Percentiles rank a stretch among this genome's conserved stretches.
These are phyloP conservation scores for Scortum barcoo DNA, from an alignment of 2,113 vertebrate species.

Conservation along the genomic window DNA sequence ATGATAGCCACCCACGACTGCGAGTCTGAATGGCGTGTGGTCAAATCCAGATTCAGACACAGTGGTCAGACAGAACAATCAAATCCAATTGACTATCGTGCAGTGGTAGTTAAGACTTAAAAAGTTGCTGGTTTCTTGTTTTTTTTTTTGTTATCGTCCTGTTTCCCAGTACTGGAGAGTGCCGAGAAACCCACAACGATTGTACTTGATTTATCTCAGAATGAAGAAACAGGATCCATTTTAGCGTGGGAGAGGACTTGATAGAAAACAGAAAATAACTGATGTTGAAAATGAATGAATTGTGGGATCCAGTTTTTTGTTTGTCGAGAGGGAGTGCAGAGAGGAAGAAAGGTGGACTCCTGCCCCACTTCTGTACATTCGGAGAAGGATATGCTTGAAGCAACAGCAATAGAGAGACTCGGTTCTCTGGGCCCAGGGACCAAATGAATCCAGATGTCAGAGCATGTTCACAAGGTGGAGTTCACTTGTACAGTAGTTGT, in stretches of 20 bases:
- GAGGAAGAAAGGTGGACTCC: slow-evolving; percentile 49
- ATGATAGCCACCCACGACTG: slow-evolving; percentile 72
- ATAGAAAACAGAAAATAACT: slow-evolving; percentile 35
- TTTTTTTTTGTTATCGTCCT: slow-evolving; percentile 45
- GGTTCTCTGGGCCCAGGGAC: slow-evolving; percentile 64
- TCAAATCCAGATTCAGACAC: slow-evolving; percentile 53
- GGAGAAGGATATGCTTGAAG: slow-evolving; percentile 58
- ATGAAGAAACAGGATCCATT: slow-evolving; percentile 34
- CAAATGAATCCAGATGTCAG: slow-evolving; percentile 81
- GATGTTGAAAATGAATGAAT: slow-evolving; percentile 34
- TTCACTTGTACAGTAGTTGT: slow-evolving; percentile 76
- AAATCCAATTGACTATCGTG: slow-evolving; percentile 40
- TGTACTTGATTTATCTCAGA: slow-evolving; percentile 57
- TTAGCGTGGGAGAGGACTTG: slow-evolving; percentile 37
- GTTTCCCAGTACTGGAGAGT: slow-evolving; percentile 54
- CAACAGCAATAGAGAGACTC: slow-evolving; percentile 60
- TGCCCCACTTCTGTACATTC: slow-evolving; percentile 29
- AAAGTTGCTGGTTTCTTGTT: slow-evolving; percentile 47
- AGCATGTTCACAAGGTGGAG: slow-evolving; percentile 75
- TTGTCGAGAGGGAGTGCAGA: slow-evolving; percentile 31
- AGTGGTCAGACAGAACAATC: slow-evolving; percentile 61
- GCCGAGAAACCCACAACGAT: slow-evolving; percentile 45
- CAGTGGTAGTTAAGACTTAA: slow-evolving; percentile 42
- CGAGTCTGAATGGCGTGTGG: slow-evolving; percentile 62
- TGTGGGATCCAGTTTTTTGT: slow-evolving; percentile 24